Base-by-base conservation (phyloP, 2,113 vertebrate species). In the Bagarius yarrelli region DNA sequence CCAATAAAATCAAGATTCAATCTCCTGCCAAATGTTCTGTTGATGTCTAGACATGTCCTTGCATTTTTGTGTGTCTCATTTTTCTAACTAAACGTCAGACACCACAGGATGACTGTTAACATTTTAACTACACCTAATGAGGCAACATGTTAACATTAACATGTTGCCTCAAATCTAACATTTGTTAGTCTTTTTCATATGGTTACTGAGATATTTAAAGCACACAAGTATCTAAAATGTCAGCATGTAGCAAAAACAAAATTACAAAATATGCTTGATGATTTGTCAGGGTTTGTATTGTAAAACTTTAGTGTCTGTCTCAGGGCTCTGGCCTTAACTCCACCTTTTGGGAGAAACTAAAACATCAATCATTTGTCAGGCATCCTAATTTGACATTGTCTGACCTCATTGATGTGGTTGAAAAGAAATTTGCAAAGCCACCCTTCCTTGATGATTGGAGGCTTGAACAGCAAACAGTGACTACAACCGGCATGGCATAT, bases 1-100 rank as follows among this genome's bases (percentile, higher is more conserved):
- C 30, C 78, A 80, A 59, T 80, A 71, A 80, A 80, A 55, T 55
- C 66, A 3, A 73, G 27, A 73, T 73, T 30, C 34, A 14, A 32
- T 73, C 50, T 53, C 19, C 50, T 55, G 30, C 27, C 47, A 66
- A 32, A 8, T 32, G 44, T 9, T 8, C 14, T n/a, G 19, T 66
- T 53, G 13, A n/a, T 66, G 18, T 34, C 23, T 44, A 53, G 76
- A 64, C 40, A 77, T 52, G 59, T 19, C 18, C 15, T 50, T 53
- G 25, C 21, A 19, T 53, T 52, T 71, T 70, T 47, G 23, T 27
- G 36, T 47, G 36, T 23, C 12, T 47, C 5, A 47, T n/a, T 71
- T 52, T 71, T 8, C 18, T 27, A 27, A 25, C 21, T 11, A 47
- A 16, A 50, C 40, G 47, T 3, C 23, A 50, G 44, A 50, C 25